phyloP scores from a whole-genome alignment of 2,888 invertebrate species.

The Helobdella robusta region DNA sequence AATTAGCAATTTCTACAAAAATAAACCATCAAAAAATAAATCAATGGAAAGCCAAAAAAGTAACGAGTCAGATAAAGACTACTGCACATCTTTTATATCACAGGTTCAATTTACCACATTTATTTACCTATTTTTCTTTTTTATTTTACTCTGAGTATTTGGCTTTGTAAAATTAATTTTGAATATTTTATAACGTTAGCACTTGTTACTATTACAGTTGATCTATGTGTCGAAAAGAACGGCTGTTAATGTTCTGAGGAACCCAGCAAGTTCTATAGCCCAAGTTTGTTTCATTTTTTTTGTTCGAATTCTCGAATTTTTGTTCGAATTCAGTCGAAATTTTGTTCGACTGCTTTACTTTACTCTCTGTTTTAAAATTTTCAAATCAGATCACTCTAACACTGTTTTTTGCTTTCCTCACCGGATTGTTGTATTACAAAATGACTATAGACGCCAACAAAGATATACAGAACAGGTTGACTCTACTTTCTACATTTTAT shows the following conservation, averaged over 20 bases:
- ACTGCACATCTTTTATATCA: no score
- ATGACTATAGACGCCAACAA: conserved; percentile 38
- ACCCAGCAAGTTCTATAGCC: conserved; percentile 5
- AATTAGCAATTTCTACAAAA: no score
- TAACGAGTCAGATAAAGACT: no score
- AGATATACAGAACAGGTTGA: conserved; percentile 48
- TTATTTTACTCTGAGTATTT: no score
- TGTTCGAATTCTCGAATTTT: background rate
- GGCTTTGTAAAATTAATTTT: no score
- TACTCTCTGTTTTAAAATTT: no score
- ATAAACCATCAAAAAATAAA: no score
- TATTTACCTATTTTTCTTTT: no score
- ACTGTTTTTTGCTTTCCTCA: conserved; percentile 44
- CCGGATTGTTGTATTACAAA: conserved; percentile 47
- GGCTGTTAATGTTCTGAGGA: conserved; percentile 3
- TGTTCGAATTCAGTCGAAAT: background rate
- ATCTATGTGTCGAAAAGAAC: conserved; percentile 5
- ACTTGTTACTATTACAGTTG: background rate
- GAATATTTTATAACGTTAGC: no score
- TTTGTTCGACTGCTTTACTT: no score
- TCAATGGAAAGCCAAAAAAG: no score
- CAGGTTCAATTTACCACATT: no score
- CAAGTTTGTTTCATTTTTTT: background rate
- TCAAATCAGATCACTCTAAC: conserved; percentile 40
- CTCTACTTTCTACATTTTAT: background rate